Evolutionary conservation across 1,140 invertebrate species (phyloP), one percentile per base, ranked within the genome.

Genomic region (Drosophila biarmipes): DNA sequence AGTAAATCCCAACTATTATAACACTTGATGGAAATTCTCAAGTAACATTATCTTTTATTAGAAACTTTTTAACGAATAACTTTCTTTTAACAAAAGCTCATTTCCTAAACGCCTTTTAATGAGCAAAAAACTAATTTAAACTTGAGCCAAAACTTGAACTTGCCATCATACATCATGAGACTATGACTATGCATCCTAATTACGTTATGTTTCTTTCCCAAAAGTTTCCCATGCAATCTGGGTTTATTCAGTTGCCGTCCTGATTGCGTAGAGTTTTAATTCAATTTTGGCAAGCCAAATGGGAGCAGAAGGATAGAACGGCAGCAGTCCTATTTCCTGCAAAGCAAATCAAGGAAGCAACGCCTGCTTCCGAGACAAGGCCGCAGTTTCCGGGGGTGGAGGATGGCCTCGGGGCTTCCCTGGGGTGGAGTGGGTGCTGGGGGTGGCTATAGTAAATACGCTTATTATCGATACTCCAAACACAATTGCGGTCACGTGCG

Each of bases 381-480:
- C 71, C 80, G 34, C 72, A 80, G 43, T 53, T 75, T 91, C 90
- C 90, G 79, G 74, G 34, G 61, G 19, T 43, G 37, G 42, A 19
- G 64, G 52, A 35, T 14, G n/a, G 10, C 31, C 2, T n/a, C n/a
- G n/a, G 7, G 29, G 4, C 11, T 19, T 19, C 10, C 7, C 45
- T 7, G 21, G 29, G 59, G 10, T 56, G 61, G 59, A 17, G 34
- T 21, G 7, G 40, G 0, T 38, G 40, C 31, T 35, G 27, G 61
- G 49, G 42, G 51, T 69, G 51, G 40, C 37, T 35, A 34, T 54
- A 80, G 67, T 84, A 86, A 86, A 86, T 78, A 84, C 78, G 90
- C 86, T 91, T 90, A 91, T 91, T 91, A 91, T 91, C 90, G 86
- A 90, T 89, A 91, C 90, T 91, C 80, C 82, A 85, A 89, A 73